Conservation (phyloP, 2,113 vertebrate species). For the Castor canadensis region DNA sequence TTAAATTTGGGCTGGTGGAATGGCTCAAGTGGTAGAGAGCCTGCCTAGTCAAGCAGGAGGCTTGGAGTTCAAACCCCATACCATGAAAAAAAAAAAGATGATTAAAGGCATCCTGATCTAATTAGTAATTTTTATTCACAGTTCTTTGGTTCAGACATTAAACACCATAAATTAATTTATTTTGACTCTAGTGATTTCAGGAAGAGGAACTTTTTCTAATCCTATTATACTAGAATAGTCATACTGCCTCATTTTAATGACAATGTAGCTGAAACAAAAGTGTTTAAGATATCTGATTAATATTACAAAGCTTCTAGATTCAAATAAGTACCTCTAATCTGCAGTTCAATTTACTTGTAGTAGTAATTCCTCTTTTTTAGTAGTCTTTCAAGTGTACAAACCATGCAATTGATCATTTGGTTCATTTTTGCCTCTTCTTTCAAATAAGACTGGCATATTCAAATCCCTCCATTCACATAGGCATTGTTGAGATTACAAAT, state of each 20-base stretch:
- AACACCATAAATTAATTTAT: not conserved
- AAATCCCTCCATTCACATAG: not conserved
- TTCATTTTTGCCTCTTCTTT: not conserved
- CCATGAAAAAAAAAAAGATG: too few relatives aligned
- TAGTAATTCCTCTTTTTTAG: not conserved
- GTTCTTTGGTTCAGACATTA: not conserved
- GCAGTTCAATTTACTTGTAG: not conserved
- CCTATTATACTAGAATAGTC: not conserved
- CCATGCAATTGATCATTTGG: not conserved
- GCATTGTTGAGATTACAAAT: not conserved
- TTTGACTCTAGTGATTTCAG: not conserved
- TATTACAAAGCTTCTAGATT: not conserved
- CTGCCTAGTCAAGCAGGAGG: too few relatives aligned
- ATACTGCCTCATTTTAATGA: not conserved
- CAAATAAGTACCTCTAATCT: not conserved
- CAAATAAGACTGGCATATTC: not conserved
- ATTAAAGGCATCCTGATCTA: not conserved
- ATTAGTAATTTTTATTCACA: not conserved
- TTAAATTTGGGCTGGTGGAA: too few relatives aligned
- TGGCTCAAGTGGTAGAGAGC: too few relatives aligned
- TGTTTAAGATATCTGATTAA: not conserved
- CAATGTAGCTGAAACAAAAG: too few relatives aligned
- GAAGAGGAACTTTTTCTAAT: not conserved
- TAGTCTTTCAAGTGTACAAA: not conserved
- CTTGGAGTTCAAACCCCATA: too few relatives aligned